Evolutionary conservation across 2,113 vertebrate species (phyloP).

Genomic region (Oostethus manadensis): DNA sequence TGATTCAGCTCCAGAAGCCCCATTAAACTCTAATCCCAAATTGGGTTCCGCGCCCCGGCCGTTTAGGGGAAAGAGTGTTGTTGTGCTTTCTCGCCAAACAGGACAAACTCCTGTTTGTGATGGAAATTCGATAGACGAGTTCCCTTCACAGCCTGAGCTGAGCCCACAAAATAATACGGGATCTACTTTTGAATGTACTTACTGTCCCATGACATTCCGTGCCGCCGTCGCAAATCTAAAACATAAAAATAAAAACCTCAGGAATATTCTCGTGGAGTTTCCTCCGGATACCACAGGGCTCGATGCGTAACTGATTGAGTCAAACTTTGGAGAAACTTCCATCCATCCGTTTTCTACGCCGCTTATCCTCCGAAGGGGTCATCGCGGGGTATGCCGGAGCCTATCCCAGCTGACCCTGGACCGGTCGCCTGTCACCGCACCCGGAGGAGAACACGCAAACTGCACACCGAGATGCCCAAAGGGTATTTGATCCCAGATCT

Average conservation of each 20-base stretch:
- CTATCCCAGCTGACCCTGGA: too few relatives aligned
- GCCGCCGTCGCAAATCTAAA: slow-evolving; percentile 10
- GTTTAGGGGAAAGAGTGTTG: slow-evolving; percentile 49
- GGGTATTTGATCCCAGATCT: too few relatives aligned
- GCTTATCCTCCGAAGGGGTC: too few relatives aligned
- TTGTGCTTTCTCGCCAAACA: slow-evolving; percentile 32
- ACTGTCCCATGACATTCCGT: not conserved
- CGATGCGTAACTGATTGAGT: slow-evolving; percentile 51
- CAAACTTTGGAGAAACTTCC: slow-evolving; percentile 53
- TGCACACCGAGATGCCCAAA: too few relatives aligned
- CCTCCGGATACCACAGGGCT: slow-evolving; percentile 33
- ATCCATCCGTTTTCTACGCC: too few relatives aligned
- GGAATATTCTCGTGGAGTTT: slow-evolving; percentile 26
- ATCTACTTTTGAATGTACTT: slow-evolving; percentile 1
- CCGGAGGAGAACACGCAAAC: too few relatives aligned
- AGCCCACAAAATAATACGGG: slow-evolving; percentile 8
- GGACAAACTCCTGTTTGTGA: slow-evolving; percentile 9
- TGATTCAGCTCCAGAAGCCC: slow-evolving; percentile 56
- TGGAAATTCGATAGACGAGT: slow-evolving; percentile 17
- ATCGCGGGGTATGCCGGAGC: too few relatives aligned
- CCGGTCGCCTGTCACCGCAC: too few relatives aligned
- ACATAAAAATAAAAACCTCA: slow-evolving; percentile 9
- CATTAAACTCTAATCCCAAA: slow-evolving; percentile 69
- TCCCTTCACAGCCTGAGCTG: not conserved
- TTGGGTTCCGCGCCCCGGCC: slow-evolving; percentile 55